Evolutionary conservation across 2,797 vertebrate species (phyloP).

Genomic region (Thamnophis elegans): DNA sequence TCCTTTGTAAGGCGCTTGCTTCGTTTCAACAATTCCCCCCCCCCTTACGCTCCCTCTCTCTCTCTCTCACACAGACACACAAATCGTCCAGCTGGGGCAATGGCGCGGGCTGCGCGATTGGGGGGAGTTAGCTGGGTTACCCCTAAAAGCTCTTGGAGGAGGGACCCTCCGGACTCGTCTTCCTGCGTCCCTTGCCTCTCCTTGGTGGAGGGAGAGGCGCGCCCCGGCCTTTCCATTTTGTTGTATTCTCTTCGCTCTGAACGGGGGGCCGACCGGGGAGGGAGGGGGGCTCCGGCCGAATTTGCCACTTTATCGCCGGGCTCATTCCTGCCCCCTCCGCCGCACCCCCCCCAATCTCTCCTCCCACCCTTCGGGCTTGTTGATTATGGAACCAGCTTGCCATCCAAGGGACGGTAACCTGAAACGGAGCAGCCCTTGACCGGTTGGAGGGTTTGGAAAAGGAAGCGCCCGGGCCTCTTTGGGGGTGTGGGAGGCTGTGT

Average conservation of each 20-base stretch:
- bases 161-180: no score
- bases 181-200: no score
- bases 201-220: not conserved
- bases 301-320: not conserved
- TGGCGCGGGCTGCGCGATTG: not conserved
- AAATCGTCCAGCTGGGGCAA: not conserved
- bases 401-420: no score
- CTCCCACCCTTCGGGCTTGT: not conserved
- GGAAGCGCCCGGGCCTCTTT: not conserved
- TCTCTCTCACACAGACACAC: no score
- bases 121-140: not conserved
- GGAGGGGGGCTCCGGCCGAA: not conserved
- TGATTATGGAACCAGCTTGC: not conserved
- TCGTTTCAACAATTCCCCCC: not conserved
- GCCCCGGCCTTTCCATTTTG: not conserved
- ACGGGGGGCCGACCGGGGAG: no score
- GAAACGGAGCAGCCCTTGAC: not conserved
- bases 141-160: not conserved
- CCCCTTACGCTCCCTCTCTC: no score
- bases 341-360: no score
- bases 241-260: not conserved
- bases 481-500: no score
- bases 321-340: not conserved
- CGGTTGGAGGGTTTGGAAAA: not conserved
- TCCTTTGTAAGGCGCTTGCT: slow-evolving; percentile 33